phyloP scores from a whole-genome alignment of 2,797 vertebrate species.

The Centroberyx gerrardi region DNA sequence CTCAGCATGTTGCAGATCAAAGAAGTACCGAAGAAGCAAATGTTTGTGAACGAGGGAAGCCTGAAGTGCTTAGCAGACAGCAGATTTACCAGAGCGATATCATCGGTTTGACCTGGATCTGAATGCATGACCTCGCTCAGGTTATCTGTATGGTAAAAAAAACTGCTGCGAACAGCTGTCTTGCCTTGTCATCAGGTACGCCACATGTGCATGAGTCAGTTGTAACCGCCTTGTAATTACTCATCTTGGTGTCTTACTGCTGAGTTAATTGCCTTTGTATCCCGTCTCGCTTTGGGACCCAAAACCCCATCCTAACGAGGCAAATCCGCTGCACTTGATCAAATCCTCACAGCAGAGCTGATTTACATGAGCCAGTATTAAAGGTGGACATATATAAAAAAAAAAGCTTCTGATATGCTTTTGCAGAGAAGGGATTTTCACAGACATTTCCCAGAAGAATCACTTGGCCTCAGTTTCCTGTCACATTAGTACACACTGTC shows the following conservation, averaged over 20 bases:
- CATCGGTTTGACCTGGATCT: slow-evolving; percentile 11
- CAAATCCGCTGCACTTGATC: background rate
- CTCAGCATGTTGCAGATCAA: slow-evolving; percentile 27
- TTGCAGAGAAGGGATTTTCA: too few relatives aligned
- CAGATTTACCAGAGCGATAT: background rate
- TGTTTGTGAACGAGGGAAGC: slow-evolving; percentile 19
- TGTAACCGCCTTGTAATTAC: background rate
- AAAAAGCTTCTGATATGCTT: too few relatives aligned
- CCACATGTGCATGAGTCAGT: background rate
- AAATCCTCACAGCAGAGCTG: background rate
- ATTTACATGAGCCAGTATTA: background rate
- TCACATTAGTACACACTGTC: background rate
- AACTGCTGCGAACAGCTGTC: background rate
- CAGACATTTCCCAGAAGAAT: background rate
- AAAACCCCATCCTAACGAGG: background rate
- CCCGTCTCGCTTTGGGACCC: slow-evolving; percentile 1
- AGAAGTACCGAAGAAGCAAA: slow-evolving; percentile 3
- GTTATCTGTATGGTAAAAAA: background rate
- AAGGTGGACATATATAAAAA: background rate
- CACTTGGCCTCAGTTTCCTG: background rate
- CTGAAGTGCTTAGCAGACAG: slow-evolving; percentile 16
- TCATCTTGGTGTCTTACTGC: slow-evolving; percentile 7
- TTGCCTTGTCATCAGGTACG: background rate
- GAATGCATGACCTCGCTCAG: background rate
- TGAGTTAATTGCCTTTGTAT: background rate